Evolutionary conservation across 2,797 vertebrate species (phyloP).

Genomic region (Netta rufina): DNA sequence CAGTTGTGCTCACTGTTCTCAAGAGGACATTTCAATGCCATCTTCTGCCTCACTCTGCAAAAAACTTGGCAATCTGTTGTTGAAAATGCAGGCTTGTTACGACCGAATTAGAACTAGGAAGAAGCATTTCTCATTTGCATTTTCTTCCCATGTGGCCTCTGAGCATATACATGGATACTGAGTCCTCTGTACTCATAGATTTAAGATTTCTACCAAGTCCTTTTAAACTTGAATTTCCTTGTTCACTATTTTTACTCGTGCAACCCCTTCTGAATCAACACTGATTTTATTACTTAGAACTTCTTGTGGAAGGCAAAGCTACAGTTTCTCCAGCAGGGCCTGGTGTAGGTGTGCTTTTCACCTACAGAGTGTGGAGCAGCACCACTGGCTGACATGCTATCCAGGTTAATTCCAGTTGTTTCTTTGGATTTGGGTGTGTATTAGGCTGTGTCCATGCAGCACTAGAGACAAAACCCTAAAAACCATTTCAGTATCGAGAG

Average conservation of each 20-base stretch:
- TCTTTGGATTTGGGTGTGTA: not conserved
- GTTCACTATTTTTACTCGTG: not conserved
- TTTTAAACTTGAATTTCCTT: not conserved
- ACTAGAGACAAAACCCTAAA: not conserved
- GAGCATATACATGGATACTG: rapidly evolving
- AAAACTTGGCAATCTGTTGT: not conserved
- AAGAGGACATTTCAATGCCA: not conserved
- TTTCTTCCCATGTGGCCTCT: not conserved
- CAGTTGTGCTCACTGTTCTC: not conserved
- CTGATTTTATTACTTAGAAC: not conserved
- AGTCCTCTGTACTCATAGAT: not conserved
- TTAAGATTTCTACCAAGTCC: not conserved
- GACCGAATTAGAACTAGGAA: not conserved
- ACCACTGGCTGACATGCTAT: not conserved
- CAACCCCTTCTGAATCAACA: not conserved
- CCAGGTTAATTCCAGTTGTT: not conserved
- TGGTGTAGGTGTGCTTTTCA: not conserved
- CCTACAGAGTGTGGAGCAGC: not conserved
- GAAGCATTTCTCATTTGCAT: not conserved
- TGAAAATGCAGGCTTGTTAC: not conserved
- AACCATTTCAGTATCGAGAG: not conserved
- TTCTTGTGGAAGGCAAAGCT: not conserved
- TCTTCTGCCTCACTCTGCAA: not conserved
- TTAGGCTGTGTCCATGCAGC: not conserved
- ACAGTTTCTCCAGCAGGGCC: not conserved